Evolutionary conservation across 2,113 vertebrate species (phyloP), one percentile per base, ranked within the genome.

Genomic region (Xiphorhynchus elegans): DNA sequence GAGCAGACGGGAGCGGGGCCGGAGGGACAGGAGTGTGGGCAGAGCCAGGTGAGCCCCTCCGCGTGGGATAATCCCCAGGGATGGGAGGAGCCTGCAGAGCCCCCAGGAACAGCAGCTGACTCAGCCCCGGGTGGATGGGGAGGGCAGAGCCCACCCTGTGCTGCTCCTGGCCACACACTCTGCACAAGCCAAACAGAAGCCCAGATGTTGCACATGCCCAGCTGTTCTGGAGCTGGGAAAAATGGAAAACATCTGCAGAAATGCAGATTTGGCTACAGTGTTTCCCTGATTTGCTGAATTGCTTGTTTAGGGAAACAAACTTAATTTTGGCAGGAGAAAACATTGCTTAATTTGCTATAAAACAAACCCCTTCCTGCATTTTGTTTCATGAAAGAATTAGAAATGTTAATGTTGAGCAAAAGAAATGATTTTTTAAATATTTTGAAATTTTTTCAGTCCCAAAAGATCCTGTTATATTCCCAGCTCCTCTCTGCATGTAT

Each of bases 51-150:
- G 42, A 78, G 64, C n/a, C 7, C 46, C 67, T 63, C 58, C 79
- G 18, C 1, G 2, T 2, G 37, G 75, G 31, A 29, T 28, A 1
- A 31, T 0, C 47, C 92, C 25, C 0, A 2, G 42, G 84, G 67
- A 3, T 9, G 20, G 9, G 35, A 29, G 74, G 44, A 80, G 58
- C 75, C 62, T 7, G 78, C 47, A 9, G 24, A 1, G 44, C 2
- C 31, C 37, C 83, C 80, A 25, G 69, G 13, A 39, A 11, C 6
- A 13, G 9, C 1, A 16, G 10, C 52, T 69, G 87, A 26, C 25
- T 26, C 73, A 44, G 88, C 69, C 40, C 49, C 0, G 1, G 10
- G 0, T 0, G 17, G n/a, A 3, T 0, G 3, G 47, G 9, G 3
- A 10, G 11, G 74, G 62, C 77, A 53, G 74, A 56, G 63, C 69